Evolutionary conservation across 2,113 vertebrate genomes (phyloP), one percentile per base, ranked within the genome.

Genomic region (Myrmecophaga tridactyla): DNA sequence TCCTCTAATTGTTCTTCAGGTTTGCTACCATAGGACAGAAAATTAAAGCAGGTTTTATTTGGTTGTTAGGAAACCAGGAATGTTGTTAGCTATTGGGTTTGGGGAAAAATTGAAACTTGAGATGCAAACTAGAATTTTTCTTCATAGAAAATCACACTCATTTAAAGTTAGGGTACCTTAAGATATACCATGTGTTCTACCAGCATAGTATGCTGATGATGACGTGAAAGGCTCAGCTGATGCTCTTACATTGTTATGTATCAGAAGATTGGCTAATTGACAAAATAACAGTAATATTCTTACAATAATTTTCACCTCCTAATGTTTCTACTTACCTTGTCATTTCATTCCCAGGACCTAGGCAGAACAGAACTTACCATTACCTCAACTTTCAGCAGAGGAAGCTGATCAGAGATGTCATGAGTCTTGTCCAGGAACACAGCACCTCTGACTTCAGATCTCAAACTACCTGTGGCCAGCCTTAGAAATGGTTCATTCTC

Each of bases 181-280:
- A 31, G 53, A 53, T 1, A 20, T 1, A 20, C 14, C 15, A 9
- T 6, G 27, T 15, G 14, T 53, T 6, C 8, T 27, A 41, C 13
- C 27, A 20, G 1, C 11, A 29, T 3, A 53, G n/a, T 23, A 39
- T 18, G 10, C 13, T 41, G 20, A 0, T 4, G 20, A 7, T 7
- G n/a, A 34, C 7, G 31, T 11, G 25, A 9, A 12, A 20, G 14
- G 2, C 17, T 20, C 7, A 39, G 4, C 1, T 31, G 46, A 17
- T 7, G 23, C 23, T 69, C 17, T 1, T 17, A 23, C 21, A 10
- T 34, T 23, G 2, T 7, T 11, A 4, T 41, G 4, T 17, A 11
- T 13, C 48, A 25, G 48, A 76, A 67, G 51, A 21, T 23, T 1
- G 1, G 9, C 0, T 65, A 29, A 14, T 39, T 56, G 51, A 23